Conservation (phyloP, 1,140 invertebrate species). For the Pogonomyrmex californicus region DNA sequence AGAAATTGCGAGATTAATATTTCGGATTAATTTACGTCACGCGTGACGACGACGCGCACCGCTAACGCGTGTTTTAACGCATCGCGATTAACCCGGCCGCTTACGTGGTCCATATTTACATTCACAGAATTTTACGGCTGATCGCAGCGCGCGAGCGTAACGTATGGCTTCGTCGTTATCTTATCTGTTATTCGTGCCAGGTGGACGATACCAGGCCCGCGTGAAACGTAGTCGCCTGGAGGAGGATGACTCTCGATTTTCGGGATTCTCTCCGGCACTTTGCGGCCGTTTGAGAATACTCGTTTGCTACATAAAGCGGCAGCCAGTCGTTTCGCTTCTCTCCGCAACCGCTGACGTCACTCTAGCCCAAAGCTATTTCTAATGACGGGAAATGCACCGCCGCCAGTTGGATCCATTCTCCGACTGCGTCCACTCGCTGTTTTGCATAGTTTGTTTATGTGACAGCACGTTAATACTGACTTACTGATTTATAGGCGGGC, state of each 20-base stretch:
- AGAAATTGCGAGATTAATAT: constrained; percentile 35
- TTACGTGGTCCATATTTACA: not conserved
- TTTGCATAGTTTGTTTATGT: constrained; percentile 40
- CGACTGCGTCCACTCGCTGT: not conserved
- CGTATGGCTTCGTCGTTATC: not conserved
- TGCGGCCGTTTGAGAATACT: not conserved
- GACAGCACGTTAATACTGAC: constrained; percentile 3
- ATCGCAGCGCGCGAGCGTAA: too few relatives aligned
- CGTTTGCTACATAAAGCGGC: not conserved
- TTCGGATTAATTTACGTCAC: constrained; percentile 36
- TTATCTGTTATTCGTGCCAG: constrained; percentile 19
- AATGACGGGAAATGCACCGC: constrained; percentile 9
- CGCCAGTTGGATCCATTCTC: constrained; percentile 17
- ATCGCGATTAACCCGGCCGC: not conserved
- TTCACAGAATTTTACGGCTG: not conserved
- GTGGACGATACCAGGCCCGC: not conserved
- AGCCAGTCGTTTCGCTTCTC: not conserved
- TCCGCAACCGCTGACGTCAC: constrained; percentile 4
- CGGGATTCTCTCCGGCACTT: not conserved
- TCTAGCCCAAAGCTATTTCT: constrained; percentile 5
- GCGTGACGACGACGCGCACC: not conserved
- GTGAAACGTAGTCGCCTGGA: not conserved
- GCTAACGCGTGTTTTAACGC: not conserved
- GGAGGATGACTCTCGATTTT: not conserved
- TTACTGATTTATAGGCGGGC: constrained; percentile 54